Evolutionary conservation across 1,140 invertebrate species (phyloP), one percentile per base, ranked within the genome.

Genomic region (Sinella curviseta): DNA sequence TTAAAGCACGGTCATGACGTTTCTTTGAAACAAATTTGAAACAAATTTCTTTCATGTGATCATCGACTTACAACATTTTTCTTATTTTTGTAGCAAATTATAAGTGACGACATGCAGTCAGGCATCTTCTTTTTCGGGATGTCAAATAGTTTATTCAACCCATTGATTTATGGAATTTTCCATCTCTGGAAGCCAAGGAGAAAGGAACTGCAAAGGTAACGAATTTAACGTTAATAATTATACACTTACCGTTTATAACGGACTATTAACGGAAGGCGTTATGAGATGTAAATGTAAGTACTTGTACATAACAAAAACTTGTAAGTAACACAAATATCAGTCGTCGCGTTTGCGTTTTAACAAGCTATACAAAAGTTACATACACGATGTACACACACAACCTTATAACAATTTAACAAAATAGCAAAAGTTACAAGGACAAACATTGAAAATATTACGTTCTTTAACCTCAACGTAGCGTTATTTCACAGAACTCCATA

Each of bases 141-240:
- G 92, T 93, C 93, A 67, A 95, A 95, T 88, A 94, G 93, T 85
- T 88, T 95, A 82, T 90, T 95, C 60, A 96, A 96, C 88, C 94
- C 94, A 0, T 86, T 95, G 20, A 95, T 96, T 83, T 95, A 96
- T 81, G 94, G 94, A 67, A 93, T 93, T 14, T 95, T 96, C 87
- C 94, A 95, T 85, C 87, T 94, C 54, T 93, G 92, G 87, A 81
- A 82, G 65, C 88, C 89, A 14, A 83, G 82, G 34, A 75, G 81
- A 67, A 87, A 83, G 33, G 82, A 82, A 39, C 74, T 83, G 31
- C 78, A 80, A 76, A 70, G 82, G 82, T 83, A 78, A 75, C 30
- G 17, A 26, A 34, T n/a, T n/a, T n/a, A 74, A 26, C 4, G 4
- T 24, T 67, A 24, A 12, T 30, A 67, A 67, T n/a, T 54, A 54